These are phyloP conservation scores for Cetoscarus ocellatus DNA, from an alignment of 2,797 vertebrate species.

Conservation along the genomic window DNA sequence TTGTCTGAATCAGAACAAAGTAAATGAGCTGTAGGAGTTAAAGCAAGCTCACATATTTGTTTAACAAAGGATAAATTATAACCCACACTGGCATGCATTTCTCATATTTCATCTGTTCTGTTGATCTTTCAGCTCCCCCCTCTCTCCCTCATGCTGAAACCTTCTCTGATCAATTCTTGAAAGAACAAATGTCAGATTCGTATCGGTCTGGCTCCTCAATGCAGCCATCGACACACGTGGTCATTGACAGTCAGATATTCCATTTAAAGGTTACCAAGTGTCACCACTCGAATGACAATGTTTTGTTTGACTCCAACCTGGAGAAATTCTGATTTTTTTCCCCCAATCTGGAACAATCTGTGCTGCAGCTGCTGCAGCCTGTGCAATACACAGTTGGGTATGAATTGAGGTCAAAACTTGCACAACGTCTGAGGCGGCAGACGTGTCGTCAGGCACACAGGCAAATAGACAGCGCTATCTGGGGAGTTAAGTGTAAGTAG, in stretches of 20 bases:
- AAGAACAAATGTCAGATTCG: slow-evolving; percentile 83
- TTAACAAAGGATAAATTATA: slow-evolving; percentile 19
- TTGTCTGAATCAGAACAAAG: no score
- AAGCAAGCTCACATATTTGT: slow-evolving; percentile 13
- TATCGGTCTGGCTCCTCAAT: slow-evolving; percentile 60
- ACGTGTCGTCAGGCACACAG: slow-evolving; percentile 58
- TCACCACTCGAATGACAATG: slow-evolving; percentile 76
- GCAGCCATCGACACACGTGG: slow-evolving; percentile 60
- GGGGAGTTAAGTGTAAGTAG: slow-evolving; percentile 71
- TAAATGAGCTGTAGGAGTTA: no score
- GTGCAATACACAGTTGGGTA: slow-evolving; percentile 51
- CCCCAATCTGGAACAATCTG: slow-evolving; percentile 65
- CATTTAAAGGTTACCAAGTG: slow-evolving; percentile 76
- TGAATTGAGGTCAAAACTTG: slow-evolving; percentile 79
- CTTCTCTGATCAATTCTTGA: slow-evolving; percentile 73
- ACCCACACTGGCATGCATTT: slow-evolving; percentile 11
- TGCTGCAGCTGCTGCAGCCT: slow-evolving; percentile 45
- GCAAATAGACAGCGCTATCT: slow-evolving; percentile 63
- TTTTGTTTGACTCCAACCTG: slow-evolving; percentile 30
- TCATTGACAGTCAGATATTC: slow-evolving; percentile 72
- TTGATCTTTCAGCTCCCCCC: slow-evolving; percentile 56
- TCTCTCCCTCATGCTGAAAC: slow-evolving; percentile 54
- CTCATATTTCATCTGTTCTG: slow-evolving; percentile 18
- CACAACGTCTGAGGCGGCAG: slow-evolving; percentile 50
- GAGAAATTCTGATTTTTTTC: slow-evolving; percentile 40